Evolutionary conservation across 2,888 invertebrate species (phyloP).

Genomic region (Lapara coniferarum): DNA sequence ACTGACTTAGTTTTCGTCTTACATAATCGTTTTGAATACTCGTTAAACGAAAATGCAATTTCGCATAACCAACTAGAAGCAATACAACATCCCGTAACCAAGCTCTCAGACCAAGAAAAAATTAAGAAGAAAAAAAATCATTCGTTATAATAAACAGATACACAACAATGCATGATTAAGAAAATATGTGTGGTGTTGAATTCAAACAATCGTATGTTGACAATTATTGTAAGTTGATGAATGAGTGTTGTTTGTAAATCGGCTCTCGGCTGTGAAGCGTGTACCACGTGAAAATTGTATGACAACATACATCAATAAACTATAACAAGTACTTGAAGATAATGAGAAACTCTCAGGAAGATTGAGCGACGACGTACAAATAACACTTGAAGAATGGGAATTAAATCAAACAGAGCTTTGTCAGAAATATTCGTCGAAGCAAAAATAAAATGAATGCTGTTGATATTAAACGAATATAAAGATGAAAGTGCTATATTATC

Average conservation of each 20-base stretch:
- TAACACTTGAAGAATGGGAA: neutral
- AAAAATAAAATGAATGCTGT: too few relatives aligned
- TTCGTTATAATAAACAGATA: neutral
- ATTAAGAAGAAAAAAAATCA: neutral
- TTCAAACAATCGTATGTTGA: slow-evolving; percentile 22
- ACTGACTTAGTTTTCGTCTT: too few relatives aligned
- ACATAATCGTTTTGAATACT: too few relatives aligned
- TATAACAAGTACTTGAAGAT: neutral
- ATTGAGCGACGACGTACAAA: neutral
- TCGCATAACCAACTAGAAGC: neutral
- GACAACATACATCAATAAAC: neutral
- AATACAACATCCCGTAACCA: neutral
- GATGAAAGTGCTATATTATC: too few relatives aligned
- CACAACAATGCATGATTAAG: slow-evolving; percentile 10
- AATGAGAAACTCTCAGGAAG: neutral
- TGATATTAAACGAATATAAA: too few relatives aligned
- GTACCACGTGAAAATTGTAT: slow-evolving; percentile 3
- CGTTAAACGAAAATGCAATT: too few relatives aligned
- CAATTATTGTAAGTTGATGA: slow-evolving; percentile 16
- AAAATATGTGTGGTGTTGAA: slow-evolving; percentile 20
- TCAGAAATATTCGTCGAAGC: too few relatives aligned
- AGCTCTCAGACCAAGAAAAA: neutral
- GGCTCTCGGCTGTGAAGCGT: neutral
- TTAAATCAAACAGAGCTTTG: neutral
- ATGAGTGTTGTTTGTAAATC: slow-evolving; percentile 22